Percentiles rank a stretch among this genome's conserved stretches.
Conservation (phyloP, 2,888 invertebrate genomes). For the Meteorus cinctellus region DNA sequence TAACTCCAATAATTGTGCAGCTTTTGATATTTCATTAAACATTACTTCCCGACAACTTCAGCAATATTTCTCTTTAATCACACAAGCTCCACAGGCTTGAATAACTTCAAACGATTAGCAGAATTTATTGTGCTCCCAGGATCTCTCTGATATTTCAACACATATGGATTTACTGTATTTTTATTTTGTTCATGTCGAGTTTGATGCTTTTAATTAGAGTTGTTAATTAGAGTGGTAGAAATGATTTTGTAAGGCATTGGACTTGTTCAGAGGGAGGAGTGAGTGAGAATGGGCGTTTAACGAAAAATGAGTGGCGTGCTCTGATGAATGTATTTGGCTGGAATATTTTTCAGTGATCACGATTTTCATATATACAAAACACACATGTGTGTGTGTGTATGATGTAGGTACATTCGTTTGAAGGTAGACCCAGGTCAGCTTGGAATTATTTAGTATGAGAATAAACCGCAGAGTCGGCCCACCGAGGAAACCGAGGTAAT, state of each 20-base stretch:
- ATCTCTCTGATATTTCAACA: no score
- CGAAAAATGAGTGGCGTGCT: neutral
- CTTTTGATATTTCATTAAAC: no score
- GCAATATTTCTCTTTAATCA: no score
- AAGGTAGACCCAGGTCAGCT: conserved; percentile 53
- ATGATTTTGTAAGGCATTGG: no score
- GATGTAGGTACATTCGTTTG: conserved; percentile 2
- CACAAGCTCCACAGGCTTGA: no score
- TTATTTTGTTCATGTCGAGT: no score
- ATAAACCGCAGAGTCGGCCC: conserved; percentile 59
- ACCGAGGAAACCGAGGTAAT: conserved; percentile 60
- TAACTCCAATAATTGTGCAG: no score
- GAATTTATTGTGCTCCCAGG: neutral
- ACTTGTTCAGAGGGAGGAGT: neutral
- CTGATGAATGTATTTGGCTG: conserved; percentile 11
- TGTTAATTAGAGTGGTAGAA: no score
- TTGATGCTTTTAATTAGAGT: no score
- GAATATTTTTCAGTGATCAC: conserved; percentile 17
- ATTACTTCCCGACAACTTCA: no score
- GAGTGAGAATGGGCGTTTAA: conserved; percentile 7
- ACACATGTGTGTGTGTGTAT: neutral
- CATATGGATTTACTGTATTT: no score
- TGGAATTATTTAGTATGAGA: conserved; percentile 66
- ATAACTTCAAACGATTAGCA: no score
- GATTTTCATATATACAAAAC: neutral